Conservation (phyloP, 2,888 invertebrate species). For the Mesodorylaimus sp. region DNA sequence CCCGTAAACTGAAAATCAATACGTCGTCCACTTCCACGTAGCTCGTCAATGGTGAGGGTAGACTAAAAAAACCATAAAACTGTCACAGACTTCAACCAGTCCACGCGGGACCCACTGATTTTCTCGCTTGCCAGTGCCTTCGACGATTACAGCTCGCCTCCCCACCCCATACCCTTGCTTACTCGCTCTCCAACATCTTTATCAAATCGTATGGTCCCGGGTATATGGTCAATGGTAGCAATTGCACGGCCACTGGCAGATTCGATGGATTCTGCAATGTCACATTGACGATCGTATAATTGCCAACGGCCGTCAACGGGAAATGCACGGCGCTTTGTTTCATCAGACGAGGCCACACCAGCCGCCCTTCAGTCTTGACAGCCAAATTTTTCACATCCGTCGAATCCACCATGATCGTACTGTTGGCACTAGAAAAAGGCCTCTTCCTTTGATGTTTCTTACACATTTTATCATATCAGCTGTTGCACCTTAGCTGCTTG, state of each 20-base stretch:
- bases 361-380: conserved; percentile 46
- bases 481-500: too few species aligned
- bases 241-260: conserved; percentile 49
- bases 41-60: conserved; percentile 12
- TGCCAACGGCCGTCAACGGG: conserved; percentile 55
- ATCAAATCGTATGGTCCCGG: conserved; percentile 43
- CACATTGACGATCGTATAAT: conserved; percentile 46
- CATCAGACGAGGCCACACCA: conserved; percentile 46
- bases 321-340: conserved; percentile 41
- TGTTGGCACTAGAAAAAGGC: conserved; percentile 45
- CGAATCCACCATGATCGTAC: conserved; percentile 56
- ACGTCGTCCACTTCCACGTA: conserved; percentile 34
- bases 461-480: background rate
- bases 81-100: background rate
- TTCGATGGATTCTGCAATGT: conserved; percentile 54
- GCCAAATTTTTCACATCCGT: conserved; percentile 47
- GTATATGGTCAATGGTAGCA: conserved; percentile 51
- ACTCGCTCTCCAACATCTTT: conserved; percentile 26
- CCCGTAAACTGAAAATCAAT: conserved; percentile 35
- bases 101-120: too few species aligned
- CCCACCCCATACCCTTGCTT: conserved; percentile 12
- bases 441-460: too few species aligned
- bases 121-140: background rate
- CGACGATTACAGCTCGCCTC: background rate
- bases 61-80: background rate